Evolutionary conservation across 2,797 vertebrate species (phyloP), one percentile per base, ranked within the genome.

Genomic region (Lutjanus argentimaculatus): DNA sequence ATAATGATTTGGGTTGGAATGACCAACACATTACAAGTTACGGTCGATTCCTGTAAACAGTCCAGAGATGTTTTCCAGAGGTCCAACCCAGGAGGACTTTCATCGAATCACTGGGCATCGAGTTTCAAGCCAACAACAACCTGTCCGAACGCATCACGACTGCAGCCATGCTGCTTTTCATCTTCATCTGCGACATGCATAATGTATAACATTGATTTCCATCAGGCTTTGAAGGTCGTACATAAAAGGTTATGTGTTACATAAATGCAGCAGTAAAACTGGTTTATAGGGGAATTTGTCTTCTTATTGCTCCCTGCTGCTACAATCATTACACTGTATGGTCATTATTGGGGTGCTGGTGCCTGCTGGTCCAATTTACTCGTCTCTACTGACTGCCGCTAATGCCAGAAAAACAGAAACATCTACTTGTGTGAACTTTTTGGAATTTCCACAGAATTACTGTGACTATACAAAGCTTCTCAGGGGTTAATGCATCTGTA

Each of bases 191-290:
- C 49, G 51, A 14, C 68, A 87, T 90, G 57, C 75, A 89, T 88
- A 82, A 92, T 85, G 67, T 21, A 91, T 58, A 6, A 11, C 74
- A 82, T 66, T 63, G 84, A 88, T 83, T 72, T 77, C 53, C 72
- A 77, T 78, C 72, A n/a, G 57, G 63, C 87, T 87, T 90, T 85
- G 83, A 87, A 86, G 82, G 64, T 56, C 66, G 77, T 12, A 77
- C 80, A 85, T 88, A 75, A 88, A 82, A 90, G 72, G 25, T 74
- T 80, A 65, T 14, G 65, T 82, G 62, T 81, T 81, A 58, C 59
- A 82, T 85, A 74, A 89, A 83, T 58, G 70, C 73, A 67, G 69
- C 61, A 25, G 48, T 65, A 56, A 80, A 78, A 72, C 42, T 46
- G 46, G 46, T 79, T 83, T 68, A 69, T 12, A n/a, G 43, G 57